Percentiles rank a stretch among this genome's conserved stretches.
phyloP scores from a whole-genome alignment of 2,888 invertebrate species.

The Morinoia aosen region DNA sequence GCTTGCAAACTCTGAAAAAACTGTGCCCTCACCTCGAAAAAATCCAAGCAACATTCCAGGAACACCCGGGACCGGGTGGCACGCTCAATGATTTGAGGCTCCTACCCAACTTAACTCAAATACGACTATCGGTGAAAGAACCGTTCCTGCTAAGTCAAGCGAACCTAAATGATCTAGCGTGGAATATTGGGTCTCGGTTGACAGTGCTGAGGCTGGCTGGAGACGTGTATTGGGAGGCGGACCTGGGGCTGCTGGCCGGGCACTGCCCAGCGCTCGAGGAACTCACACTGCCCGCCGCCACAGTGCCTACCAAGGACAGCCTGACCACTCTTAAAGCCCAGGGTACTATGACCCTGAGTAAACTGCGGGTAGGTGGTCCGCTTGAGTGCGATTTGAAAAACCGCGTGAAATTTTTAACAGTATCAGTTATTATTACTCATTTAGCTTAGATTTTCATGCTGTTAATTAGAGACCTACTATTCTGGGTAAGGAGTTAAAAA shows the following conservation, averaged over 20 bases:
- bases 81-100: slow-evolving; percentile 65
- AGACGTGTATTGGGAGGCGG: slow-evolving; percentile 67
- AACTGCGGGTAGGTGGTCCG: slow-evolving; percentile 55
- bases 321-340: slow-evolving; percentile 58
- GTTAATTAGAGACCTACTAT: too few relatives aligned
- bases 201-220: slow-evolving; percentile 62
- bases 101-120: slow-evolving; percentile 57
- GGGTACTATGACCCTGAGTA: slow-evolving; percentile 57
- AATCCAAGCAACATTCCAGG: slow-evolving; percentile 64
- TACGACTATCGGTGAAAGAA: slow-evolving; percentile 62
- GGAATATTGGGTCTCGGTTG: slow-evolving; percentile 63
- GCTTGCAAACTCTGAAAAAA: slow-evolving; percentile 59
- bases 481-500: too few relatives aligned
- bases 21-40: slow-evolving; percentile 58
- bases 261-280: slow-evolving; percentile 63
- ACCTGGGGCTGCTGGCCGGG: slow-evolving; percentile 63
- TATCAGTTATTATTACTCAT: too few relatives aligned
- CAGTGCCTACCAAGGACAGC: slow-evolving; percentile 61
- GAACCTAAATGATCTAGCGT: slow-evolving; percentile 61
- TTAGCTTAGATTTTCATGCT: too few relatives aligned
- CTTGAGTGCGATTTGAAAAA: background rate
- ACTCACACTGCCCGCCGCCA: slow-evolving; percentile 63
- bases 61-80: slow-evolving; percentile 56
- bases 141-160: slow-evolving; percentile 61
- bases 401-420: too few relatives aligned